phyloP scores from a whole-genome alignment of 2,797 vertebrate genomes.

The Sebastes minor region DNA sequence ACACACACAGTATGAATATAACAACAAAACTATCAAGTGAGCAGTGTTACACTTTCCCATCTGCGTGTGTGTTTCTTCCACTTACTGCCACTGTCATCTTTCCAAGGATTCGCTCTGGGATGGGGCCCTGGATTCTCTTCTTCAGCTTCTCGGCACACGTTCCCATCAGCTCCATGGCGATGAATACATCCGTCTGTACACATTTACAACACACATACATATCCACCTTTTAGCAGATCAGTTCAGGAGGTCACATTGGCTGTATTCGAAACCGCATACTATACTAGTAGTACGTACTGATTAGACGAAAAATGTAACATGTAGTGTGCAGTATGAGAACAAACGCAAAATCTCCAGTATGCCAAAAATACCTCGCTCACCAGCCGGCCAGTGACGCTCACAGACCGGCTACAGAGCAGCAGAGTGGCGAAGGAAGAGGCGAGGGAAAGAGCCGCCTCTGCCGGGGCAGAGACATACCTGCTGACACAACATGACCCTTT shows the following conservation, averaged over 20 bases:
- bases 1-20: neutral
- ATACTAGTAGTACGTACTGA: no score
- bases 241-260: neutral
- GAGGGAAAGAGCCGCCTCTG: no score
- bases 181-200: slow-evolving; percentile 93
- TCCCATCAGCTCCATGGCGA: slow-evolving; percentile 98
- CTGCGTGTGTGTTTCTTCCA: neutral
- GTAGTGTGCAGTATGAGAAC: no score
- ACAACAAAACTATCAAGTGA: neutral
- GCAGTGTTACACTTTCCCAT: no score
- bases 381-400: no score
- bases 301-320: no score
- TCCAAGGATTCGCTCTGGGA: slow-evolving; percentile 93
- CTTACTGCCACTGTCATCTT: slow-evolving; percentile 97
- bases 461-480: no score
- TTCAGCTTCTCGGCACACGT: slow-evolving; percentile 97
- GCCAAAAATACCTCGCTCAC: no score
- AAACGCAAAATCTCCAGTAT: no score
- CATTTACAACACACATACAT: neutral
- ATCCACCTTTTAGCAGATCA: slow-evolving; percentile 7
- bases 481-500: no score
- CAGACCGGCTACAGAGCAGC: no score
- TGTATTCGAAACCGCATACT: neutral
- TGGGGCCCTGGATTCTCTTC: slow-evolving; percentile 95
- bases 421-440: no score